Base-by-base conservation (phyloP, 2,888 invertebrate genomes). In the Philonicus albiceps region DNA sequence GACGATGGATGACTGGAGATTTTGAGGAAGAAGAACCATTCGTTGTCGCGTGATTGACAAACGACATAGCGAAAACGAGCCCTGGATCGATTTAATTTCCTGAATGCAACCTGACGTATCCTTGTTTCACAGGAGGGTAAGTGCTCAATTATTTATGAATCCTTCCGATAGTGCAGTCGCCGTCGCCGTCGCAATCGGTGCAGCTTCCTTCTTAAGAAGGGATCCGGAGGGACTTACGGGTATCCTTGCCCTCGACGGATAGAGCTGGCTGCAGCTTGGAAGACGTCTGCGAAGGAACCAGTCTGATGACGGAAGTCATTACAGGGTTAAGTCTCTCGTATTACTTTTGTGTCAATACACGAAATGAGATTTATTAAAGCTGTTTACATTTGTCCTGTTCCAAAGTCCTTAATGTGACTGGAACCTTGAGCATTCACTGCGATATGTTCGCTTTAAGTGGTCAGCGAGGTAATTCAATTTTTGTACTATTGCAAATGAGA, bases 71-170 rank as follows among this genome's bases (percentile, higher is more conserved):
- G 72, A 31, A 83, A 64, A 83, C 64, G 83, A 83, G 31, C 4
- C 19, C 37, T 22, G 72, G 30, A 64, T 83, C 83, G 55, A 83
- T 83, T 83, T 55, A 83, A 83, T 83, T 83, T 64, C 22, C 19
- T 11, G 72, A 83, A 83, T 83, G 83, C 83, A 83, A 83, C 72
- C 55, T 83, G 83, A 83, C 83, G 72, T 83, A 83, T 64, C 83
- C 55, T 83, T 64, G 83, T 83, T 83, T 64, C 83, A 83, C 83
- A 37, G 83, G 34, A 83, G 34, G 83, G 64, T 72, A 64, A 83
- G 72, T 83, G 72, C 83, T 83, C 37, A 83, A 83, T 83, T 64
- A 83, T 83, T 83, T 83, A 83, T 83, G 83, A 83, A 83, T 72
- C 72, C 64, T 64, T 64, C 64, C 64, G 64, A 64, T 64, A 64